phyloP scores from a whole-genome alignment of 2,113 vertebrate genomes.

The Riparia riparia region DNA sequence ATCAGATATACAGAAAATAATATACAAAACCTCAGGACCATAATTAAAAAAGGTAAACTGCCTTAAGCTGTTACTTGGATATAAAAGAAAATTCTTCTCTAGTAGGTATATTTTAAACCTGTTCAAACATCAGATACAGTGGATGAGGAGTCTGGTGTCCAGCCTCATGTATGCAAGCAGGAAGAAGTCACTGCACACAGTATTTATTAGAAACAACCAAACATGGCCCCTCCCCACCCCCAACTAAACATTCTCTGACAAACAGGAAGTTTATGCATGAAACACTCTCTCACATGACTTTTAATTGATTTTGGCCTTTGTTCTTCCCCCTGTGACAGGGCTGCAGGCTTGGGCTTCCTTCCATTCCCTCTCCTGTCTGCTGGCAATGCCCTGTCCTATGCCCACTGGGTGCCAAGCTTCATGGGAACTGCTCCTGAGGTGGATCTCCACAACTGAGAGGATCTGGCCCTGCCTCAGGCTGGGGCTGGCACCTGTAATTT shows the following conservation, averaged over 20 bases:
- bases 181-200: neutral
- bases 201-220: neutral
- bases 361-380: neutral
- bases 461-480: fast-evolving
- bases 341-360: neutral
- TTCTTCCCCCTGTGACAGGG: neutral
- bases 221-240: neutral
- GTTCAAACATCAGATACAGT: neutral
- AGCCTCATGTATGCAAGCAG: neutral
- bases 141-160: neutral
- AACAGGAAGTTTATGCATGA: slow-evolving; percentile 33
- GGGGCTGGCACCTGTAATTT: neutral
- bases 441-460: neutral
- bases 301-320: neutral
- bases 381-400: fast-evolving
- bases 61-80: neutral
- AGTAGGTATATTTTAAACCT: neutral
- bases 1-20: neutral
- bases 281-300: neutral
- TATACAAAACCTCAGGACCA: neutral
- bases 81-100: neutral
- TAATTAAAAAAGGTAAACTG: neutral
- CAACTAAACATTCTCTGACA: neutral
- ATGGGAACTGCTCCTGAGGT: fast-evolving
- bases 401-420: neutral